phyloP scores from a whole-genome alignment of 1,140 invertebrate genomes.

The Hypsibius dujardini region DNA sequence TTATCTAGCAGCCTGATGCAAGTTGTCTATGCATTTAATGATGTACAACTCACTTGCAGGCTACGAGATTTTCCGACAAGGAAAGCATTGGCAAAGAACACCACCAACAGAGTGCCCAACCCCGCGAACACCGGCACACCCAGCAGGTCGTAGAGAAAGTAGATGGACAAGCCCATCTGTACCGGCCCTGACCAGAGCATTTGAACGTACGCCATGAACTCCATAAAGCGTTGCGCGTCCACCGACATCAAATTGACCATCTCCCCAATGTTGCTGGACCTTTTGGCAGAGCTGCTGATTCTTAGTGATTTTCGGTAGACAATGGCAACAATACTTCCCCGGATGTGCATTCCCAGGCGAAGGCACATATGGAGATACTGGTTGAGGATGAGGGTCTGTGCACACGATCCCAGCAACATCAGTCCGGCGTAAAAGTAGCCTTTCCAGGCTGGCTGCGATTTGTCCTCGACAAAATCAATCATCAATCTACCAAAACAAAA shows the following conservation, averaged over 20 bases:
- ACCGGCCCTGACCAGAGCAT: conserved; percentile 25
- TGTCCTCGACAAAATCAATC: not conserved
- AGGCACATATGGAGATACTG: not conserved
- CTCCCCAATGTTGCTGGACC: conserved; percentile 21
- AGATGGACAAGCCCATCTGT: conserved; percentile 31
- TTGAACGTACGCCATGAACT: conserved; percentile 19
- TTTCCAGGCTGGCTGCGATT: not conserved
- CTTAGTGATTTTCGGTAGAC: conserved; percentile 17
- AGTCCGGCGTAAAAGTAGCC: not conserved
- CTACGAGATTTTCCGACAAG: not conserved
- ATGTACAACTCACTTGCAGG: not conserved
- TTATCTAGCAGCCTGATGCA: no score
- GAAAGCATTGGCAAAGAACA: conserved; percentile 32
- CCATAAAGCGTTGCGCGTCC: conserved; percentile 21
- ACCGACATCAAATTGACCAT: conserved; percentile 25
- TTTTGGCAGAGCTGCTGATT: conserved; percentile 10
- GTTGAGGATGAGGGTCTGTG: not conserved
- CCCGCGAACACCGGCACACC: conserved; percentile 32
- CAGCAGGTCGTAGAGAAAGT: conserved; percentile 32
- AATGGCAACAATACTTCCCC: not conserved
- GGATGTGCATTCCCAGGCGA: not conserved
- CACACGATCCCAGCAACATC: not conserved
- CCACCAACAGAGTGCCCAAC: conserved; percentile 30
- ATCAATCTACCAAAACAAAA: not conserved
- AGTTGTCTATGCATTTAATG: no score